Percentiles rank a stretch among this genome's conserved stretches.
Conservation (phyloP, 2,797 vertebrate species). For the Menidia menidia region DNA sequence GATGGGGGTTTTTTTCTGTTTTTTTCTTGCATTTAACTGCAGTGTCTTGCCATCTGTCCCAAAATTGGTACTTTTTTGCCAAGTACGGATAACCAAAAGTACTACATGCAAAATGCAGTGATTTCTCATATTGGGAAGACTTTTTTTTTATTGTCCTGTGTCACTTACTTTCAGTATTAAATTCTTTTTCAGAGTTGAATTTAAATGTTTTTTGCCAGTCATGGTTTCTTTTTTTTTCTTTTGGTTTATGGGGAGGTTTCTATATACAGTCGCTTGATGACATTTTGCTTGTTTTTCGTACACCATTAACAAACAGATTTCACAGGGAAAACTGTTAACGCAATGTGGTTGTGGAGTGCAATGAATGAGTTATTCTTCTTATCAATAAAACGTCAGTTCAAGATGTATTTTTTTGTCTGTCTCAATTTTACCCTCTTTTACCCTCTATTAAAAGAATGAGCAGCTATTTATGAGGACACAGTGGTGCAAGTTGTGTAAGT, state of each 20-base stretch:
- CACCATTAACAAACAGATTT: slow-evolving; percentile 79
- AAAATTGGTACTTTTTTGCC: slow-evolving; percentile 83
- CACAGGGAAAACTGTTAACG: slow-evolving; percentile 70
- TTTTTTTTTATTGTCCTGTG: slow-evolving; percentile 78
- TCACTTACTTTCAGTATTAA: slow-evolving; percentile 86
- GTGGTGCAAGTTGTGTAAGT: too few relatives aligned
- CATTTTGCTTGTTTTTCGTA: slow-evolving; percentile 80
- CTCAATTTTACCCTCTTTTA: slow-evolving; percentile 2
- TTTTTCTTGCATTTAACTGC: slow-evolving; percentile 63
- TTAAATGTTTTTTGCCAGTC: slow-evolving; percentile 74
- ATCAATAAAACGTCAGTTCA: slow-evolving; percentile 74
- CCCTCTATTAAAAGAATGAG: too few relatives aligned
- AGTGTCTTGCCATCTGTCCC: slow-evolving; percentile 83
- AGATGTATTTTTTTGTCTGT: slow-evolving; percentile 45
- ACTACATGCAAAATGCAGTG: slow-evolving; percentile 80
- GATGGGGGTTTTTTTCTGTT: slow-evolving; percentile 17
- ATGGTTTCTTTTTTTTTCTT: slow-evolving; percentile 66
- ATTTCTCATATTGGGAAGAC: slow-evolving; percentile 92
- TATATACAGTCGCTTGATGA: slow-evolving; percentile 73
- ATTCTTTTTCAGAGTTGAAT: slow-evolving; percentile 78
- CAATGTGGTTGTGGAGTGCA: slow-evolving; percentile 79
- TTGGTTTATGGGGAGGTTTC: slow-evolving; percentile 74
- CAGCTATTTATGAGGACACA: too few relatives aligned
- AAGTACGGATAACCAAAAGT: slow-evolving; percentile 80
- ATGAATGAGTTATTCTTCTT: slow-evolving; percentile 72